Percentiles rank a stretch among this genome's conserved stretches.
Evolutionary conservation across 2,797 vertebrate species (phyloP).

Genomic region (Crocodylus rhombifer): DNA sequence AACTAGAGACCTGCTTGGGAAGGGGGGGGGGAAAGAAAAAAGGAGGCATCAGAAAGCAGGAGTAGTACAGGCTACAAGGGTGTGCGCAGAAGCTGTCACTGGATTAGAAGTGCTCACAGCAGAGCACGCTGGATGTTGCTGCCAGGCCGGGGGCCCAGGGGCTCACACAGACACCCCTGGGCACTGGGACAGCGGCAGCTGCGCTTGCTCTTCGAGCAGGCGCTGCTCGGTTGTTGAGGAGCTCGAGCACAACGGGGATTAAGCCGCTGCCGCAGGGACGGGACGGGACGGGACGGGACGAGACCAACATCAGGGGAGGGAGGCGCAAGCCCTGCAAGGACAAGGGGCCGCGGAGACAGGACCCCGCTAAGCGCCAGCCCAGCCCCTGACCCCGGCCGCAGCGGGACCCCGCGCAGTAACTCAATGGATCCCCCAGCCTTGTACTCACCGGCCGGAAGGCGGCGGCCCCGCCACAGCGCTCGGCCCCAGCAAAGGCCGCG

Average conservation of each 20-base stretch:
- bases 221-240: neutral
- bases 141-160: no score
- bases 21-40: neutral
- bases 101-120: no score
- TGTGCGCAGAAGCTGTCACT: rapidly evolving
- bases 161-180: no score
- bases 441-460: slow-evolving; percentile 59
- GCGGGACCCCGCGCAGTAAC: neutral
- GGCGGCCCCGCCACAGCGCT: slow-evolving; percentile 29
- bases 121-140: no score
- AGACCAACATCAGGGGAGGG: rapidly evolving
- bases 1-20: slow-evolving; percentile 53
- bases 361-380: neutral
- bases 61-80: no score
- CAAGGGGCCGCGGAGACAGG: neutral
- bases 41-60: neutral
- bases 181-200: no score
- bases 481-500: slow-evolving; percentile 37
- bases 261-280: neutral
- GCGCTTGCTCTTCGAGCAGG: neutral
- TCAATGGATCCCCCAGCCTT: neutral
- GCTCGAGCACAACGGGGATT: neutral
- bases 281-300: neutral
- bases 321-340: no score
- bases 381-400: neutral